Conservation (phyloP, 2,797 vertebrate genomes). For the Propithecus deckenii region DNA sequence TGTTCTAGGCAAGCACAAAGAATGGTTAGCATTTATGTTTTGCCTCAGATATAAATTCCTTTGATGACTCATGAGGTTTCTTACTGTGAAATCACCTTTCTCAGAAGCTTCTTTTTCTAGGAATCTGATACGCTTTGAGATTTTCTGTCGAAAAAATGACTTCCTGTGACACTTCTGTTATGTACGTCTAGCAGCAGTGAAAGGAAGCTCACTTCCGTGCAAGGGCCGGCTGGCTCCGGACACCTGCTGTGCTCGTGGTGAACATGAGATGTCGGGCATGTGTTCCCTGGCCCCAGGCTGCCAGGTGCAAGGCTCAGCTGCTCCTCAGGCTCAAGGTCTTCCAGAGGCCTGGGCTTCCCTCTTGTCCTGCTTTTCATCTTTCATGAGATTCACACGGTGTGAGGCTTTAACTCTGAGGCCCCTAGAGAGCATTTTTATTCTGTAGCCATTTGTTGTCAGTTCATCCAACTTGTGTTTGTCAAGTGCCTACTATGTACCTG, state of each 20-base stretch:
- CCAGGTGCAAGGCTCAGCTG: slow-evolving; percentile 72
- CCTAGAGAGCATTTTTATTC: slow-evolving; percentile 18
- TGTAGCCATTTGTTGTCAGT: slow-evolving; percentile 1
- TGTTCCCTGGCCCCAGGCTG: not conserved
- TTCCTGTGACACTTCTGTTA: slow-evolving; percentile 34
- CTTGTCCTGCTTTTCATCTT: slow-evolving; percentile 56
- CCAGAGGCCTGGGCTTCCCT: slow-evolving; percentile 8
- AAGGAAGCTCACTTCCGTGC: slow-evolving; percentile 56
- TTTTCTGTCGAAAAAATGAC: slow-evolving; percentile 52
- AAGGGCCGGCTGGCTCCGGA: not conserved
- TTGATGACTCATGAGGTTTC: slow-evolving; percentile 15
- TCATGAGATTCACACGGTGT: slow-evolving; percentile 4
- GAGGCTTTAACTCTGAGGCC: slow-evolving; percentile 25
- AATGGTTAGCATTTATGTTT: not conserved
- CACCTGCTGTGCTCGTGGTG: slow-evolving; percentile 50
- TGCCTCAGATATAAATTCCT: not conserved
- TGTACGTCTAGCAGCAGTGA: not conserved
- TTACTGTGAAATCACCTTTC: slow-evolving; percentile 61
- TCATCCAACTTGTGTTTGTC: slow-evolving; percentile 1
- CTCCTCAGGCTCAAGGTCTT: not conserved
- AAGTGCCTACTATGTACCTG: not conserved
- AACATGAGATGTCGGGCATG: slow-evolving; percentile 54
- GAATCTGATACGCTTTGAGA: slow-evolving; percentile 54
- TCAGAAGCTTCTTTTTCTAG: slow-evolving; percentile 58
- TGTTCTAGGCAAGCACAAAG: not conserved